These are phyloP conservation scores for Oostethus manadensis DNA, from an alignment of 2,113 vertebrate species.

Conservation along the genomic window DNA sequence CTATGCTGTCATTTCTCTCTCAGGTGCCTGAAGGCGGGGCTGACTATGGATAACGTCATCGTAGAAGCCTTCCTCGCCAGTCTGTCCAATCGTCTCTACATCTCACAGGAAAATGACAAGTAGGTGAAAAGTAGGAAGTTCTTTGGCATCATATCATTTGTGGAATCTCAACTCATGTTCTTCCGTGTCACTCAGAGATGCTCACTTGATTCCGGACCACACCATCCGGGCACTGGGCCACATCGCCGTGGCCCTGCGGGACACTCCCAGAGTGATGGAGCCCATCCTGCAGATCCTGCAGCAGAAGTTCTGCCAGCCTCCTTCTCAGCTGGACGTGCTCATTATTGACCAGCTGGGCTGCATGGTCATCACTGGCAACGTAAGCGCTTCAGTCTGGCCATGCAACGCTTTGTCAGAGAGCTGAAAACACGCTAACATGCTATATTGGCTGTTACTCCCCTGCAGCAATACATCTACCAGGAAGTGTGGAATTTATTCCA, in stretches of 20 bases:
- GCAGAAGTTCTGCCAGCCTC: conserved; percentile 98
- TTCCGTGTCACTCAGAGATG: conserved; percentile 69
- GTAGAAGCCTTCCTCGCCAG: conserved; percentile 97
- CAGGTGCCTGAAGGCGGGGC: conserved; percentile 91
- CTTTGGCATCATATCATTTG: not conserved
- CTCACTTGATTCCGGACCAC: conserved; percentile 95
- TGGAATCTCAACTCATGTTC: not conserved
- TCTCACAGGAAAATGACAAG: conserved; percentile 98
- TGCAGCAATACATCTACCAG: conserved; percentile 97
- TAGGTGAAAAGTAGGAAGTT: conserved; percentile 54
- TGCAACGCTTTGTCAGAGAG: no score
- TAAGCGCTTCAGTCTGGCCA: conserved; percentile 49
- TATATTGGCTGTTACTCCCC: conserved; percentile 2
- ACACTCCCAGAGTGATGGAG: conserved; percentile 94
- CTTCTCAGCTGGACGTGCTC: conserved; percentile 93
- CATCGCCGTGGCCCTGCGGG: conserved; percentile 91
- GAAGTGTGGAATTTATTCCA: conserved; percentile 99
- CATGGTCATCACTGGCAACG: conserved; percentile 97
- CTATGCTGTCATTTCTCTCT: not conserved
- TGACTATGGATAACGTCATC: conserved; percentile 88
- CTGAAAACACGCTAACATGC: no score
- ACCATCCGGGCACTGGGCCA: conserved; percentile 94
- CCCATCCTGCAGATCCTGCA: conserved; percentile 97
- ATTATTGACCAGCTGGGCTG: conserved; percentile 97
- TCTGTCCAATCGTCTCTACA: conserved; percentile 95